Evolutionary conservation across 2,113 vertebrate genomes (phyloP).

Genomic region (Hassar affinis): DNA sequence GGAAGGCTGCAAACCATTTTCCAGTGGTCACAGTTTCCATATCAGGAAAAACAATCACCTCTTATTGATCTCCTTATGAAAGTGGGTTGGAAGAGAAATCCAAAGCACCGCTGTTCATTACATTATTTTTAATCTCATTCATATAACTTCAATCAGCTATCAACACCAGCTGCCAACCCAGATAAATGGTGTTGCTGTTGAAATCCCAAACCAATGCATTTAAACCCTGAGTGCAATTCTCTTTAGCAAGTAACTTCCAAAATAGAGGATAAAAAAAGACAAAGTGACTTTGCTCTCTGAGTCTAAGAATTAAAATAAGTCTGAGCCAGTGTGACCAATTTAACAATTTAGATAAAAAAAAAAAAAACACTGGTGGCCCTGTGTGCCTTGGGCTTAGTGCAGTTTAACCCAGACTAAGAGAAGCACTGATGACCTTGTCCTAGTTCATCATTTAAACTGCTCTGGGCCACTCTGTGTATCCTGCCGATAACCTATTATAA

Average conservation of each 20-base stretch:
- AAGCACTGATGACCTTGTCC: slow-evolving; percentile 71
- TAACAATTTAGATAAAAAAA: slow-evolving; percentile 54
- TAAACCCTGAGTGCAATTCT: slow-evolving; percentile 45
- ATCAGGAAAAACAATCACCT: slow-evolving; percentile 35
- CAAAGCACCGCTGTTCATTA: slow-evolving; percentile 37
- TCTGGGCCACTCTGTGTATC: slow-evolving; percentile 62
- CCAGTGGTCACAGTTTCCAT: slow-evolving; percentile 33
- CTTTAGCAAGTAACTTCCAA: slow-evolving; percentile 44
- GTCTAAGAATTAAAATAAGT: slow-evolving; percentile 52
- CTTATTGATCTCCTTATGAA: slow-evolving; percentile 54
- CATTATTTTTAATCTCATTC: slow-evolving; percentile 31
- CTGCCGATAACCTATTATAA: slow-evolving; percentile 76
- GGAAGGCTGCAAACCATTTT: slow-evolving; percentile 40
- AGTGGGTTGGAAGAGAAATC: slow-evolving; percentile 39
- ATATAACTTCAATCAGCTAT: slow-evolving; percentile 40
- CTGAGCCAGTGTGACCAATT: slow-evolving; percentile 55
- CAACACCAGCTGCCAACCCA: slow-evolving; percentile 37
- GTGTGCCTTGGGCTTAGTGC: slow-evolving; percentile 28
- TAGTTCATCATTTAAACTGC: slow-evolving; percentile 64
- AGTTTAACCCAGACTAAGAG: slow-evolving; percentile 45
- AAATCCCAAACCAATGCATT: slow-evolving; percentile 46
- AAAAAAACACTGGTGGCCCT: slow-evolving; percentile 23
- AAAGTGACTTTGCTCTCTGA: slow-evolving; percentile 25
- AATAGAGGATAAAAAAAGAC: slow-evolving; percentile 23
- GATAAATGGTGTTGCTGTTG: slow-evolving; percentile 46